Conservation (phyloP, 2,888 invertebrate genomes). For the Helleia helle region DNA sequence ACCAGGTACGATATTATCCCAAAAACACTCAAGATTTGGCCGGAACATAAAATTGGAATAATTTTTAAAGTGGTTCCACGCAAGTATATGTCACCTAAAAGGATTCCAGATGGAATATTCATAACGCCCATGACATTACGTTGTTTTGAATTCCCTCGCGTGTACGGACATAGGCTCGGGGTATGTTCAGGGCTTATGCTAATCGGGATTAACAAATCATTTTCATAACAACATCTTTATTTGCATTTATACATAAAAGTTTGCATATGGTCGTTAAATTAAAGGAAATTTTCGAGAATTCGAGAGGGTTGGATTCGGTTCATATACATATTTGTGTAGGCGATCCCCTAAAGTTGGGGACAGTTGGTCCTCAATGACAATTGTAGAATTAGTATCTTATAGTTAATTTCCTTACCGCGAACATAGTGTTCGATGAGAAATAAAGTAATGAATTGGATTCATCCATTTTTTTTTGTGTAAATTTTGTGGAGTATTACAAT, state of each 20-base stretch:
- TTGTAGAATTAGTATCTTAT: too few species aligned
- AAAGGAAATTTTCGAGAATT: neutral
- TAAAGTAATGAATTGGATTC: too few species aligned
- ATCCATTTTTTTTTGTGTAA: too few species aligned
- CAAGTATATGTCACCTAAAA: conserved; percentile 30
- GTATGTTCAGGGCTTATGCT: neutral
- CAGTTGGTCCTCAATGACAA: neutral
- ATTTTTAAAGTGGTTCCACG: conserved; percentile 6
- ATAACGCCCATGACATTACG: conserved; percentile 13
- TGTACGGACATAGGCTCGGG: conserved; percentile 19
- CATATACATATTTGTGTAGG: neutral
- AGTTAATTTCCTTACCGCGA: too few species aligned
- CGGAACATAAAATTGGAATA: neutral
- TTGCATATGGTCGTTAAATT: neutral
- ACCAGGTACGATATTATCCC: too few species aligned
- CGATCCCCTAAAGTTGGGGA: neutral
- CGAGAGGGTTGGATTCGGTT: neutral
- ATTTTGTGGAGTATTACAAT: too few species aligned
- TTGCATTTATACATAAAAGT: conserved; percentile 9
- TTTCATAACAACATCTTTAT: conserved; percentile 11
- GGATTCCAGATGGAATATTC: conserved; percentile 43
- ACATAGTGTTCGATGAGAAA: too few species aligned
- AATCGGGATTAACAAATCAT: conserved; percentile 11
- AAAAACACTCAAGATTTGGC: neutral
- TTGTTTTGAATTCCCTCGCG: conserved; percentile 52